Evolutionary conservation across 1,140 invertebrate species (phyloP).

Genomic region (Heliconius eleuchia): DNA sequence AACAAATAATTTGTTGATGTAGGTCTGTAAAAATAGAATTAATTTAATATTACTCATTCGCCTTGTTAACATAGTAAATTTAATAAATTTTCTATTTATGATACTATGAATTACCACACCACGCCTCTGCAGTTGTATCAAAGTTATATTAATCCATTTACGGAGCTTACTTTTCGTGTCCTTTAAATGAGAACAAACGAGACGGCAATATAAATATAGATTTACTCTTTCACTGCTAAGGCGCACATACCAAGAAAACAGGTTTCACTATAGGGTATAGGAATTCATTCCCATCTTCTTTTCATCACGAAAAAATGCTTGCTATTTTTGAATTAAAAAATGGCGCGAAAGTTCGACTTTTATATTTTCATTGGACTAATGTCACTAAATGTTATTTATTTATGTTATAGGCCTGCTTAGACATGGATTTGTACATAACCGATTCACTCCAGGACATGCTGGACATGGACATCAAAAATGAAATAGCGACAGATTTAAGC

Average conservation of each 20-base stretch:
- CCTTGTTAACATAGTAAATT: constrained; percentile 11
- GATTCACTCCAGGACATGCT: constrained; percentile 89
- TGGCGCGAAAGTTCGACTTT: constrained; percentile 49
- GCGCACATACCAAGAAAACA: constrained; percentile 72
- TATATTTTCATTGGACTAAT: not conserved
- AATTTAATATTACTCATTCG: not conserved
- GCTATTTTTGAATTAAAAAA: constrained; percentile 40
- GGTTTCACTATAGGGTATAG: constrained; percentile 72
- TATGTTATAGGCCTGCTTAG: constrained; percentile 79
- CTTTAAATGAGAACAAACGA: constrained; percentile 42
- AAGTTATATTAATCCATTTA: constrained; percentile 28
- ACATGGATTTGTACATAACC: constrained; percentile 84
- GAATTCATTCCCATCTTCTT: constrained; percentile 55
- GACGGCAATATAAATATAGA: constrained; percentile 54
- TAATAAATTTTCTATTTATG: not conserved
- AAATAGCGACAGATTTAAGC: constrained; percentile 88
- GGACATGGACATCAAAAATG: constrained; percentile 90
- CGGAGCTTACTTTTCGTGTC: constrained; percentile 27
- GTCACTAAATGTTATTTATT: constrained; percentile 17
- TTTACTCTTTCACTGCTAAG: constrained; percentile 54
- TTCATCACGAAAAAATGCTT: constrained; percentile 47
- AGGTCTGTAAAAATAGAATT: constrained; percentile 50
- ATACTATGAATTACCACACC: not conserved
- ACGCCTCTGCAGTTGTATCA: constrained; percentile 8
- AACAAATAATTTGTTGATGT: constrained; percentile 59